Evolutionary conservation across 2,797 vertebrate species (phyloP).

Genomic region (Tauraco hartlaubi): DNA sequence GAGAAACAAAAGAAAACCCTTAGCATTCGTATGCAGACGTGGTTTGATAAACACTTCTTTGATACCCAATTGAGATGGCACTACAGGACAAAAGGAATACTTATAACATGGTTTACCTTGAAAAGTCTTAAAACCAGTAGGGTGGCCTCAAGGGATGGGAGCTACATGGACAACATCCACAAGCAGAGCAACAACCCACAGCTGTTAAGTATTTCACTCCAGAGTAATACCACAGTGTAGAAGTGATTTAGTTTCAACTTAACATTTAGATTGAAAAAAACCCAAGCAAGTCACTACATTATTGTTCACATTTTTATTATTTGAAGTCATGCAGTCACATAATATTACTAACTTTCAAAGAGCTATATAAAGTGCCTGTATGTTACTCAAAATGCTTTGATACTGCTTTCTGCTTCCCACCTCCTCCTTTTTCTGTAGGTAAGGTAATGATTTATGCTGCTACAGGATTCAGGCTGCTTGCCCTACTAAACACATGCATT

Average conservation of each 20-base stretch:
- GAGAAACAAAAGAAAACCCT: neutral
- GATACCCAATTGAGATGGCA: fast-evolving
- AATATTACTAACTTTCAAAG: neutral
- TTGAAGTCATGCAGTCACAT: neutral
- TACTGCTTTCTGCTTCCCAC: neutral
- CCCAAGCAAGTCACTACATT: neutral
- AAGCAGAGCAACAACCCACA: neutral
- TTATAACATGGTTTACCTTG: neutral
- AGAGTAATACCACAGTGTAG: fast-evolving
- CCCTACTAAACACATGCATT: neutral
- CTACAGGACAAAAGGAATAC: neutral
- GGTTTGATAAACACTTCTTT: fast-evolving
- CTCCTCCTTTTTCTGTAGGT: neutral
- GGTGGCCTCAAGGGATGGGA: neutral
- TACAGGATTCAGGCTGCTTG: neutral
- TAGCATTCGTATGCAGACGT: fast-evolving
- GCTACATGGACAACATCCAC: neutral
- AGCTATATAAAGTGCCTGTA: neutral
- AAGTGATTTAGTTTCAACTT: neutral
- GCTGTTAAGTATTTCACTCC: neutral
- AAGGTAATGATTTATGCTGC: neutral
- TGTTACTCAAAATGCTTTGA: neutral
- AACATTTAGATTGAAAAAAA: neutral
- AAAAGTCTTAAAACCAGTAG: neutral
- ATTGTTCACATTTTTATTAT: neutral